A percentile compares a stretch with the other conserved stretches of the same genome.
These are phyloP conservation scores for Paraescarpia echinospica DNA, from an alignment of 1,140 invertebrate genomes.

Conservation along the genomic window DNA sequence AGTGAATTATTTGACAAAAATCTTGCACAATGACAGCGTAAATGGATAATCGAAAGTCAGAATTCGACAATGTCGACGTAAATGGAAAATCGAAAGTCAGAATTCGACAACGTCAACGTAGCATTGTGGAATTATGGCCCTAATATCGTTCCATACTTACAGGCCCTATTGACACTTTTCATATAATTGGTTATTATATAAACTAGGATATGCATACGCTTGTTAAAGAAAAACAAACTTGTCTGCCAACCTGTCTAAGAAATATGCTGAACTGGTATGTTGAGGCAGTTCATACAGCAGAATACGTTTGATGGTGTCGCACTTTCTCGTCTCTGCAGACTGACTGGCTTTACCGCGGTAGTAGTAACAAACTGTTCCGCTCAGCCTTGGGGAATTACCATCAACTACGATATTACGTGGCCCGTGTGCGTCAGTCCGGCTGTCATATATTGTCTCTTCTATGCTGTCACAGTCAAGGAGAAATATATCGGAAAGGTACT, in stretches of 20 bases:
- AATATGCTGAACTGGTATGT: background rate
- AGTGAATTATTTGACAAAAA: too few species aligned
- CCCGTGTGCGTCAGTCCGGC: background rate
- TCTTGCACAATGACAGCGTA: too few species aligned
- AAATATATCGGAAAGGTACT: background rate
- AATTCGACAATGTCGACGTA: too few species aligned
- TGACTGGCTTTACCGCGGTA: background rate
- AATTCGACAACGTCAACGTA: too few species aligned
- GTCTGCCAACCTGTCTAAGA: background rate
- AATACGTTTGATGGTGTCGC: background rate
- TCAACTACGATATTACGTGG: background rate
- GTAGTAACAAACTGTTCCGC: background rate
- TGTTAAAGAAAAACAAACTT: too few species aligned
- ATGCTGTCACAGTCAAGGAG: background rate
- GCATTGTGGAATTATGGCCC: too few species aligned
- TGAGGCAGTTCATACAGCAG: background rate
- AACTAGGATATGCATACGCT: too few species aligned
- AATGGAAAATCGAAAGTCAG: too few species aligned
- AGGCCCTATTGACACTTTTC: too few species aligned
- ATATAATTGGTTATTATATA: too few species aligned
- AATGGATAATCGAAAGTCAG: too few species aligned
- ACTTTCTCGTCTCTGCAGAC: background rate
- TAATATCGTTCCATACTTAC: too few species aligned
- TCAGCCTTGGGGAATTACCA: background rate
- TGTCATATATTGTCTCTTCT: background rate